Conservation (phyloP, 2,113 vertebrate genomes). For the Tachycineta bicolor region DNA sequence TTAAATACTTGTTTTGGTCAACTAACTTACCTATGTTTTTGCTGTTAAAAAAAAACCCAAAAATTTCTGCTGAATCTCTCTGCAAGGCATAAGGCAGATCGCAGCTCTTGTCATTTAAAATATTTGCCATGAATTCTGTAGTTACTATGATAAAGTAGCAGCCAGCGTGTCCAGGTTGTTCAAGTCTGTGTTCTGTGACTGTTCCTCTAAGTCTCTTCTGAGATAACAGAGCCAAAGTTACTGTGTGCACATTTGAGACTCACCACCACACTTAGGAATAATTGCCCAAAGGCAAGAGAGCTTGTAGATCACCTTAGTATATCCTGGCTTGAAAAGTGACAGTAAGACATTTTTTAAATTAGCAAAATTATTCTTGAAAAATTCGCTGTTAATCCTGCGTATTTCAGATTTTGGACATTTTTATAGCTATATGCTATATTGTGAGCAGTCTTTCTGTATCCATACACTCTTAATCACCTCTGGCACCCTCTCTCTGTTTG, state of each 20-base stretch:
- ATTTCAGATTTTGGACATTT: neutral
- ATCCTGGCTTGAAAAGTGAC: neutral
- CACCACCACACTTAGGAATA: neutral
- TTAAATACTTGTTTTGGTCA: neutral
- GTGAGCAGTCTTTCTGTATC: neutral
- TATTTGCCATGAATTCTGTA: neutral
- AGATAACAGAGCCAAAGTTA: neutral
- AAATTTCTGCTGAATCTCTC: neutral
- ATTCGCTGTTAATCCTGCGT: neutral
- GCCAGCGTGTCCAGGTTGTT: neutral
- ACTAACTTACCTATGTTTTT: neutral
- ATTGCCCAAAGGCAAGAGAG: neutral
- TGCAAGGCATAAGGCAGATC: neutral
- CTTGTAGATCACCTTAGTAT: neutral
- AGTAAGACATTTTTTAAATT: neutral
- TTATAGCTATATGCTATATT: neutral
- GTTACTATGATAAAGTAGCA: neutral
- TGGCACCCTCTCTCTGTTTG: neutral
- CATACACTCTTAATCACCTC: neutral
- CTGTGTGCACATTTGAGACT: fast-evolving
- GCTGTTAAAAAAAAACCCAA: neutral
- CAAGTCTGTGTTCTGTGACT: neutral
- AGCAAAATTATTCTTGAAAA: neutral
- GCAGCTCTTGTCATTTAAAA: neutral
- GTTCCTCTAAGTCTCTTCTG: neutral